Base-by-base conservation (phyloP, 2,113 vertebrate genomes). In the Australoheros scitulus region DNA sequence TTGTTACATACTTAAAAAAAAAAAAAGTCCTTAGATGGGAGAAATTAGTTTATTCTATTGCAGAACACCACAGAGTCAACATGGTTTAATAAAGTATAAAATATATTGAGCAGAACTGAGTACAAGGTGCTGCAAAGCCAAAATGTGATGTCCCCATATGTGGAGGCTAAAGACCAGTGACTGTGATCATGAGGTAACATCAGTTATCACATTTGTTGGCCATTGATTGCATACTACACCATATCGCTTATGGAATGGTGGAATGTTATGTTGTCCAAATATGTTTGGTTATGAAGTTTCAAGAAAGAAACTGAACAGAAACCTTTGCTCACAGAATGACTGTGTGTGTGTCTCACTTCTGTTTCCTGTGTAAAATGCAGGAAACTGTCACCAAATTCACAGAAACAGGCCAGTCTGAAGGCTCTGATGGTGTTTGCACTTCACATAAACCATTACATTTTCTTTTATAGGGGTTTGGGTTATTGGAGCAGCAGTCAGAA, bases 211-310 rank as follows among this genome's bases (percentile, higher is more conserved):
- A 0, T 15, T 65, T 43, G 0, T 38, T 10, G 36, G 38, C 0
- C 14, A 11, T 68, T 22, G 24, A 47, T 68, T 14, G n/a, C 14
- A 26, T 47, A 17, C 47, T 26, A 18, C 1, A 7, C 8, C 0
- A 47, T 0, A 68, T 4, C 0, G 6, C 7, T 0, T 0, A 43
- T 68, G 38, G 24, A 22, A 6, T 34, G 22, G 38, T 6, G 41
- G 1, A 0, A 43, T 1, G 9, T 6, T 24, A 24, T 68, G 11
- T 20, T 64, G 38, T 18, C 38, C 38, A 68, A 47, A 68, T 47
- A 68, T 7, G 43, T 24, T 17, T 65, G 63, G 64, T 26, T 47
- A 2, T 68, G 22, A 18, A 0, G 41, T 26, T 0, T 18, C 18
- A 55, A 55, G 18, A 3, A 3, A 18, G 50, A 55, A 55, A 55